phyloP scores from a whole-genome alignment of 2,113 vertebrate genomes.

The Pontoporia blainvillei region DNA sequence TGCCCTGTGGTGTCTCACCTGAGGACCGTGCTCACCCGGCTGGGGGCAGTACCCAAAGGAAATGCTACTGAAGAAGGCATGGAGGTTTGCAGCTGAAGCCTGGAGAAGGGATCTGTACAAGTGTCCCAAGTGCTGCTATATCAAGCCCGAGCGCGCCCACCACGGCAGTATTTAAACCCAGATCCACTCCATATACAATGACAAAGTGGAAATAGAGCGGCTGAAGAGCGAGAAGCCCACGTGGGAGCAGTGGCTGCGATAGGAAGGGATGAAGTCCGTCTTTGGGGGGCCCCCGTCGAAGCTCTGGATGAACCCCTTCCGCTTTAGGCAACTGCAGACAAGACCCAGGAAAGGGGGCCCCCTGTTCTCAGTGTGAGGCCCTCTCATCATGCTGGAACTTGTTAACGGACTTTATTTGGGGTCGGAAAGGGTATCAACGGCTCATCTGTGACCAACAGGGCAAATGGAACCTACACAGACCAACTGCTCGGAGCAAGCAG shows the following conservation, averaged over 20 bases:
- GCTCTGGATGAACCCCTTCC: constrained; percentile 96
- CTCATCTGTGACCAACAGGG: constrained; percentile 67
- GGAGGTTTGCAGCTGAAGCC: constrained; percentile 96
- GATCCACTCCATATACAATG: constrained; percentile 97
- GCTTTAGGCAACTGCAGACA: constrained; percentile 82
- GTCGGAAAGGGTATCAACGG: constrained; percentile 59
- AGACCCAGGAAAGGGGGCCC: constrained; percentile 87
- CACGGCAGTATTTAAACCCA: constrained; percentile 99
- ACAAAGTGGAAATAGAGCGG: constrained; percentile 83
- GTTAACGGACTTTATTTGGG: constrained; percentile 62
- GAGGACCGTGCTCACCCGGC: constrained; percentile 87
- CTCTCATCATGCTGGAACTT: constrained; percentile 48
- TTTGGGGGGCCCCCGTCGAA: constrained; percentile 95
- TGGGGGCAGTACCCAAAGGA: constrained; percentile 96
- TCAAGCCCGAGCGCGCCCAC: constrained; percentile 98
- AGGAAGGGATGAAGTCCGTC: too few species aligned
- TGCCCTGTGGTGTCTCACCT: constrained; percentile 85
- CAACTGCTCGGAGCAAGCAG: constrained; percentile 77
- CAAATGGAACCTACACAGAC: constrained; percentile 49
- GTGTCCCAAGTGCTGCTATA: constrained; percentile 98
- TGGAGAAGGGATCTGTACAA: constrained; percentile 97
- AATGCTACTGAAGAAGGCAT: constrained; percentile 98
- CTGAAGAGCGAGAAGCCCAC: neutral
- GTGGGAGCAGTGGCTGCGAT: neutral
- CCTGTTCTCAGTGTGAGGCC: constrained; percentile 91